Conservation (phyloP, 2,888 invertebrate genomes). For the Exocentrus adspersus region DNA sequence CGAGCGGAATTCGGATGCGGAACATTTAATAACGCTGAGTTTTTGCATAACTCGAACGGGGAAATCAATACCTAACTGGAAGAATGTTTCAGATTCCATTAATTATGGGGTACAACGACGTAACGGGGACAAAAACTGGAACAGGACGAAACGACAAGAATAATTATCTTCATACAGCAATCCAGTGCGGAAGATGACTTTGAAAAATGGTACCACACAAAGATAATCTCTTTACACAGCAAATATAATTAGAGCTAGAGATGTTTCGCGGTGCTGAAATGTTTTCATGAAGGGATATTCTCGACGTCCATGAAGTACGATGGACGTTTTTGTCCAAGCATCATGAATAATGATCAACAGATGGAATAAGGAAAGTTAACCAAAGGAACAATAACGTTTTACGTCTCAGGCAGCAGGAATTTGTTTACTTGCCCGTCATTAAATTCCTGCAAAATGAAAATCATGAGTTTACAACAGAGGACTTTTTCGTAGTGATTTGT, state of each 20-base stretch:
- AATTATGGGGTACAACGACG: slow-evolving; percentile 24
- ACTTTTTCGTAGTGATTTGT: too few relatives aligned
- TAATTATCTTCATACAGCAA: slow-evolving; percentile 52
- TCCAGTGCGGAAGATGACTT: slow-evolving; percentile 50
- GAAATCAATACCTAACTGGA: slow-evolving; percentile 10
- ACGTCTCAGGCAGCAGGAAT: too few relatives aligned
- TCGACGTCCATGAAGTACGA: slow-evolving; percentile 26
- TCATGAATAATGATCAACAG: too few relatives aligned
- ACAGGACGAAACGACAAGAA: slow-evolving; percentile 48
- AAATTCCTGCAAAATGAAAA: too few relatives aligned
- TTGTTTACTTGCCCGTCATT: too few relatives aligned
- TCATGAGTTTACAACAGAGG: too few relatives aligned
- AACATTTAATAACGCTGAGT: slow-evolving; percentile 13
- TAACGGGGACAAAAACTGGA: slow-evolving; percentile 26
- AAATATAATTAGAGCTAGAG: slow-evolving; percentile 52
- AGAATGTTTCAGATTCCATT: slow-evolving; percentile 27
- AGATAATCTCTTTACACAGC: slow-evolving; percentile 51
- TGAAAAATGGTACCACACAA: slow-evolving; percentile 51
- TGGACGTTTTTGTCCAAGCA: too few relatives aligned
- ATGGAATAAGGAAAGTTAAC: too few relatives aligned
- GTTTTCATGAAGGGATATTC: slow-evolving; percentile 13
- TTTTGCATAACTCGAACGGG: slow-evolving; percentile 14
- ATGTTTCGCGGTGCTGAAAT: slow-evolving; percentile 40
- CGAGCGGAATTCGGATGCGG: slow-evolving; percentile 1
- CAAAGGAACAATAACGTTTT: too few relatives aligned